Base-by-base conservation (phyloP, 37 sponge, comb jelly and placozoan species). In the Cladorhizidae sp. region DNA sequence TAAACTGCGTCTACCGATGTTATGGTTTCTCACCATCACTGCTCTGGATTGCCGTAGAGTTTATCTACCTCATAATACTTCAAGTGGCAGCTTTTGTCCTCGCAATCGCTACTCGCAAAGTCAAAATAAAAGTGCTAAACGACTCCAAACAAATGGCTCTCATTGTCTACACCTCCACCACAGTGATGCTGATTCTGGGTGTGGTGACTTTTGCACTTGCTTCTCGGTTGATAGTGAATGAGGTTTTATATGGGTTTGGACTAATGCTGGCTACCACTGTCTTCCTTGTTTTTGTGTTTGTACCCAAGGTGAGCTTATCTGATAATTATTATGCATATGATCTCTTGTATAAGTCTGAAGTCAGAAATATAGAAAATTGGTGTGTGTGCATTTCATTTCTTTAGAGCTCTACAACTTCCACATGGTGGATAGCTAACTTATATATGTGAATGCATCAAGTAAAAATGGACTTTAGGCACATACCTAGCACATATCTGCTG, bases 161-260 rank as follows among this genome's bases (percentile, higher is more conserved):
- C 61, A 59, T 83, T 29, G 56, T 83, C 0, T 83, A 83, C 65
- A 83, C 63, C 22, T 63, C 58, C 64, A 83, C 74, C 26, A 57
- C 61, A 26, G 61, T 83, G 29, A 58, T 83, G 31, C 67, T 74
- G 20, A 11, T 74, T 1, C 45, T 83, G 83, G 49, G 39, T 41
- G 54, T 83, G 7, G 1, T 40, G 40, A 70, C 32, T 1, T 83
- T 83, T 63, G 37, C 55, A n/a, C 75, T 74, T 22, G 43, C 3
- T 33, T 18, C 67, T 20, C 40, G 57, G 21, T 57, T 73, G 31
- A 37, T 67, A 2, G 65, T 37, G 23, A 51, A 26, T 49, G 74
- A 59, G 29, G 54, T 61, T 25, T 29, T 83, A 3, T 64, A 41
- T 45, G 50, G 58, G 17, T 18, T 57, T 31, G 83, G 75, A 83